Evolutionary conservation across 2,113 vertebrate species (phyloP).

Genomic region (Cnemophilus loriae): DNA sequence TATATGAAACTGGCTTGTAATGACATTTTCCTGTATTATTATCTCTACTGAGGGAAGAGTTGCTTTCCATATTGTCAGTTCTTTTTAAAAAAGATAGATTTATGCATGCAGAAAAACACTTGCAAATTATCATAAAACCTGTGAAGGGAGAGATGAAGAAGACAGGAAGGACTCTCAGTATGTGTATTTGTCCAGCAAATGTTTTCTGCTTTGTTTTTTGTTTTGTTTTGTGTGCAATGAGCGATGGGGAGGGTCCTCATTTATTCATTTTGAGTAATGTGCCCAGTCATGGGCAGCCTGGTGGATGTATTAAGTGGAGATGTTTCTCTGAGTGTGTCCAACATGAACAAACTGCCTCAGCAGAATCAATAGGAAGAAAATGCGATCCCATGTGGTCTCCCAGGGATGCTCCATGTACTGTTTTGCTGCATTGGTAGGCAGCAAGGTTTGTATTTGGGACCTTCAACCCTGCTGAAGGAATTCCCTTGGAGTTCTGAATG

Average conservation of each 20-base stretch:
- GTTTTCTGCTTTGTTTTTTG: not conserved
- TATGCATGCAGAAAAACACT: not conserved
- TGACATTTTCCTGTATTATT: not conserved
- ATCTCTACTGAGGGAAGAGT: not conserved
- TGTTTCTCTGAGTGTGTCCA: not conserved
- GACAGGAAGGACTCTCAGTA: not conserved
- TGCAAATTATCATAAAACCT: not conserved
- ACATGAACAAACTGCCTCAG: not conserved
- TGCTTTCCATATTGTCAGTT: not conserved
- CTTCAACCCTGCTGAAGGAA: not conserved
- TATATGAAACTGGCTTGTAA: not conserved
- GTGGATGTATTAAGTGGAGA: not conserved
- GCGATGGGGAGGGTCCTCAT: fast-evolving
- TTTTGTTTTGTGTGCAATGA: not conserved
- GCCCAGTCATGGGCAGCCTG: not conserved
- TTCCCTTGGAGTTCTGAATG: not conserved
- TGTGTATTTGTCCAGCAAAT: not conserved
- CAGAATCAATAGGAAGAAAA: not conserved
- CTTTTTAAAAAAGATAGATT: not conserved
- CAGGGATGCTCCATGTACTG: not conserved
- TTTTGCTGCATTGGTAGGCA: not conserved
- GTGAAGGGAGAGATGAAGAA: not conserved
- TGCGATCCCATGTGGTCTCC: not conserved
- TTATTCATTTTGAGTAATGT: not conserved
- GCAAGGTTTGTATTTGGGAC: not conserved